Percentiles rank a stretch among this genome's conserved stretches.
Conservation (phyloP, 2,888 invertebrate species). For the Melanchra persicariae region DNA sequence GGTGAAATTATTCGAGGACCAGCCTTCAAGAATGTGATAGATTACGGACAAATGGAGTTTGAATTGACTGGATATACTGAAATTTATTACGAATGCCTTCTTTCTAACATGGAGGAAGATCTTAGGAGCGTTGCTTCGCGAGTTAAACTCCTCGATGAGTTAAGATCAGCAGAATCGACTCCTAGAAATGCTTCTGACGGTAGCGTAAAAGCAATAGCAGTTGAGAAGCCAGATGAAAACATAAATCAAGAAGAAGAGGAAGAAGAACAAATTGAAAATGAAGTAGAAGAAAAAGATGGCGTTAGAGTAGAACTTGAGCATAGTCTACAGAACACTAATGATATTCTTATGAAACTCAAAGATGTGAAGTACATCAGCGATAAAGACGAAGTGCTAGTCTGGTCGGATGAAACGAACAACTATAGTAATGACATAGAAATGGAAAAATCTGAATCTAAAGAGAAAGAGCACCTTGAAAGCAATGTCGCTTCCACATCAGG, state of each 20-base stretch:
- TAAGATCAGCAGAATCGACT: conserved; percentile 76
- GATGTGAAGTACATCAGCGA: conserved; percentile 78
- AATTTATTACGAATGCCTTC: conserved; percentile 83
- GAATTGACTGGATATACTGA: conserved; percentile 84
- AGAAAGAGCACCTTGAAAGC: conserved; percentile 50
- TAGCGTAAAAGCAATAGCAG: conserved; percentile 62
- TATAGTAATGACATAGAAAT: conserved; percentile 64
- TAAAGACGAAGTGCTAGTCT: conserved; percentile 77
- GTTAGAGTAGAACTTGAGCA: conserved; percentile 70
- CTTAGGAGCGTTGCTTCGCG: conserved; percentile 82
- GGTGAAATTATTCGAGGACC: conserved; percentile 85
- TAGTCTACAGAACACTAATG: conserved; percentile 65
- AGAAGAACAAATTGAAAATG: neutral
- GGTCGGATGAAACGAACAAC: conserved; percentile 76
- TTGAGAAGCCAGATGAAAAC: conserved; percentile 31
- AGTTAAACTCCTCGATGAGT: conserved; percentile 80
- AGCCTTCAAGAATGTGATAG: conserved; percentile 84
- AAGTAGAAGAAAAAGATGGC: conserved; percentile 41
- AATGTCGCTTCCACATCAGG: conserved; percentile 68
- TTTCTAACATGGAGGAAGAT: conserved; percentile 80
- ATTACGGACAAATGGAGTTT: conserved; percentile 85
- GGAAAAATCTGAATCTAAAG: conserved; percentile 56
- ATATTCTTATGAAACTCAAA: conserved; percentile 78
- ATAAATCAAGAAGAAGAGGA: conserved; percentile 35
- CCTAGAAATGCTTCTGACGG: conserved; percentile 72